Percentiles rank a stretch among this genome's conserved stretches.
Evolutionary conservation across 2,113 vertebrate species (phyloP).

Genomic region (Macrotus californicus): DNA sequence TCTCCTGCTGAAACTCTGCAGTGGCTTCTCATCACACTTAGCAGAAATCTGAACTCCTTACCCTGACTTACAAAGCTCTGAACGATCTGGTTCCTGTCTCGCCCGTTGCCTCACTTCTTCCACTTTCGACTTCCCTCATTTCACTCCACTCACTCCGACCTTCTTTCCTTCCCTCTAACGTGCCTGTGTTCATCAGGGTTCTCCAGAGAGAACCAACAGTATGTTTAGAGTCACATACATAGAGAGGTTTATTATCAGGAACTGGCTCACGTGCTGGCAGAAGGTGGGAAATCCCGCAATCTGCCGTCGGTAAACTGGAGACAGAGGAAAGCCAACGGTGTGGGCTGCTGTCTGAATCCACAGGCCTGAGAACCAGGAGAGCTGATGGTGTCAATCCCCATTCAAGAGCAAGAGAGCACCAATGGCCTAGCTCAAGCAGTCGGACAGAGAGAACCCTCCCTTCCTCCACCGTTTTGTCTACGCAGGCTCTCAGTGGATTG

Average conservation of each 20-base stretch:
- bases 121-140: background rate
- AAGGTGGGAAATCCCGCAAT: background rate
- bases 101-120: background rate
- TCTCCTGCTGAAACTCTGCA: background rate
- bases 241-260: background rate
- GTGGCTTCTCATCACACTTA: background rate
- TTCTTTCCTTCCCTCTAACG: background rate
- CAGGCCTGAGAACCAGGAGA: background rate
- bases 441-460: background rate
- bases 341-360: background rate
- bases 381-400: background rate
- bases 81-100: background rate
- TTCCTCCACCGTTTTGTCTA: background rate
- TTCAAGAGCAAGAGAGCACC: background rate
- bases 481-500: background rate
- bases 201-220: background rate
- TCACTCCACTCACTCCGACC: background rate
- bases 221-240: background rate
- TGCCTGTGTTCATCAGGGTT: background rate
- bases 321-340: no score
- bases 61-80: background rate
- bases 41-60: background rate
- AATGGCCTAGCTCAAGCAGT: fast-evolving
- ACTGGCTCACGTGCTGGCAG: background rate
- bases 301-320: background rate